phyloP scores from a whole-genome alignment of 2,113 vertebrate genomes.

The Athene noctua region DNA sequence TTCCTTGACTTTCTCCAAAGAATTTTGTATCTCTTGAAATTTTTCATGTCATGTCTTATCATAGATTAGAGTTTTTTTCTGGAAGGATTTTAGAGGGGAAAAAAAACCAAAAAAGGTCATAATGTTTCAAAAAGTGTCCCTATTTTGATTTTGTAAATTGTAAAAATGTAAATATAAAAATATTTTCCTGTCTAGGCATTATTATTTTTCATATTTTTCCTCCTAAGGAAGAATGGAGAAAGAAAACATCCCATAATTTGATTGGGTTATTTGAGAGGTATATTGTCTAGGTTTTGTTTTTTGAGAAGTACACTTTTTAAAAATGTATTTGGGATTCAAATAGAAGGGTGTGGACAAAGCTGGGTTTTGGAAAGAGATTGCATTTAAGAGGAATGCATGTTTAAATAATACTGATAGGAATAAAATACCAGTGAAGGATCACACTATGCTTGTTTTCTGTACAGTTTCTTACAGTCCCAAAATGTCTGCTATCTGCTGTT shows the following conservation, averaged over 20 bases:
- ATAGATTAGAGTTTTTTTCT: not conserved
- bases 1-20: not conserved
- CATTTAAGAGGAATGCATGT: not conserved
- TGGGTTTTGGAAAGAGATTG: not conserved
- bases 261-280: not conserved
- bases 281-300: not conserved
- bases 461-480: not conserved
- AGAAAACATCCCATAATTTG: not conserved
- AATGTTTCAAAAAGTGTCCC: not conserved
- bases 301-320: not conserved
- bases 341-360: not conserved
- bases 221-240: not conserved
- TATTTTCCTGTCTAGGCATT: not conserved
- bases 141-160: not conserved
- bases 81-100: not conserved
- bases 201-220: not conserved
- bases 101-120: not conserved
- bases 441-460: not conserved
- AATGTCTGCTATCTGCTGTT: not conserved
- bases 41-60: not conserved
- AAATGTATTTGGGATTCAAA: not conserved
- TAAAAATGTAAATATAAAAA: constrained; percentile 7
- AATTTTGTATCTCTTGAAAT: not conserved
- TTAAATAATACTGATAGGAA: not conserved
- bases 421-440: not conserved